Conservation (phyloP, 2,113 vertebrate species). For the Mesocricetus auratus region DNA sequence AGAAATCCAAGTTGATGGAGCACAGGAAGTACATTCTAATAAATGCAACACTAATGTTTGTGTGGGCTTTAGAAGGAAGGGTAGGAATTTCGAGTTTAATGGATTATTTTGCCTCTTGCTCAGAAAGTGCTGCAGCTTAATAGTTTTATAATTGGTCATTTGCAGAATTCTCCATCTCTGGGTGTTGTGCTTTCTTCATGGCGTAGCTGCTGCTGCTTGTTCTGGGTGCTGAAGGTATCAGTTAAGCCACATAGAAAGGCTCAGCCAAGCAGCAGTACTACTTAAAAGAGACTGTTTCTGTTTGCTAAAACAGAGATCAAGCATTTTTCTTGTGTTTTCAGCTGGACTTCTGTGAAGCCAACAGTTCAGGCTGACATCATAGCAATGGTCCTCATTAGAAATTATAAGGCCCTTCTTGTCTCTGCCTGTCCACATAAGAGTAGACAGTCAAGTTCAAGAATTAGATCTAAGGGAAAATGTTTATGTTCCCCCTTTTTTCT, state of each 20-base stretch:
- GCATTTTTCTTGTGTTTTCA: neutral
- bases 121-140: conserved; percentile 69
- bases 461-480: neutral
- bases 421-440: neutral
- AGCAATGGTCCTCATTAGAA: neutral
- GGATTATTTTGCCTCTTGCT: conserved; percentile 74
- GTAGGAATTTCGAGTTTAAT: conserved; percentile 67
- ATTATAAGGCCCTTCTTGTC: neutral
- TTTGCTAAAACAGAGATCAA: neutral
- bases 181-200: neutral
- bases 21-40: conserved; percentile 48
- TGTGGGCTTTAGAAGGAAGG: conserved; percentile 7
- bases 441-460: neutral
- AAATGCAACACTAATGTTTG: conserved; percentile 63
- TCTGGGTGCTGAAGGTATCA: conserved; percentile 13
- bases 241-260: neutral
- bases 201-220: neutral
- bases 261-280: neutral
- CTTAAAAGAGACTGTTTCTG: neutral
- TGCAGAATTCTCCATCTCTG: conserved; percentile 63
- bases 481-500: accelerated
- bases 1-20: conserved; percentile 64
- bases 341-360: neutral
- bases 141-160: conserved; percentile 79
- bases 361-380: neutral